Percentiles rank a stretch among this genome's conserved stretches.
These are phyloP conservation scores for Ophiothrix spiculata DNA, from an alignment of 35 echinoderm and acorn worm species.

Conservation along the genomic window DNA sequence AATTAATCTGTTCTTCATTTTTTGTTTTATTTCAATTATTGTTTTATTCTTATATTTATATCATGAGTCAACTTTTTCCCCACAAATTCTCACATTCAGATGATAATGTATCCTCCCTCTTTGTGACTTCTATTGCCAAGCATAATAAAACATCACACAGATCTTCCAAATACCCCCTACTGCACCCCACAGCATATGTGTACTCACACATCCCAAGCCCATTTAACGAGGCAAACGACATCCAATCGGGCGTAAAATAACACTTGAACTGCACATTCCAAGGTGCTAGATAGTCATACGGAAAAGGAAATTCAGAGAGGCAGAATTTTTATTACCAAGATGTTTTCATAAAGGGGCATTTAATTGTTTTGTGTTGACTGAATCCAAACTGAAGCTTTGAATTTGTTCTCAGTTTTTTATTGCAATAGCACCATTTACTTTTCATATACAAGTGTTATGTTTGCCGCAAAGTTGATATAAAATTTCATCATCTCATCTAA, in stretches of 20 bases:
- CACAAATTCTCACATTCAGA: too few relatives aligned
- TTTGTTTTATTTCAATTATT: too few relatives aligned
- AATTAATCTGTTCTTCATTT: too few relatives aligned
- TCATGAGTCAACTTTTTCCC: too few relatives aligned
- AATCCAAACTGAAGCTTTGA: not conserved
- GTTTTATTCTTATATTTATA: too few relatives aligned
- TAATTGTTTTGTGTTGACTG: slow-evolving; percentile 16
- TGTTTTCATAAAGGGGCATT: slow-evolving; percentile 15
- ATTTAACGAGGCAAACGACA: slow-evolving; percentile 6
- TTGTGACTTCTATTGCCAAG: too few relatives aligned
- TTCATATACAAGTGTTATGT: not conserved
- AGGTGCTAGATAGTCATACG: not conserved
- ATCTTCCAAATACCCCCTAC: too few relatives aligned
- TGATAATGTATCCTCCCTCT: too few relatives aligned
- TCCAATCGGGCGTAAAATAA: not conserved
- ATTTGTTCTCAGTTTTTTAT: not conserved
- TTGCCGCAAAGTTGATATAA: not conserved
- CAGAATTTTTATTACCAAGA: not conserved
- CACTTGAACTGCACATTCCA: not conserved
- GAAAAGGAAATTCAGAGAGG: slow-evolving; percentile 4
- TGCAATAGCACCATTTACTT: not conserved
- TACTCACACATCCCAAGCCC: not conserved
- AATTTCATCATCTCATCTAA: not conserved
- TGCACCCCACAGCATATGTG: not conserved
- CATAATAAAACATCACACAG: too few relatives aligned